phyloP scores from a whole-genome alignment of 1,140 invertebrate genomes.

The Neodiprion pinetum region DNA sequence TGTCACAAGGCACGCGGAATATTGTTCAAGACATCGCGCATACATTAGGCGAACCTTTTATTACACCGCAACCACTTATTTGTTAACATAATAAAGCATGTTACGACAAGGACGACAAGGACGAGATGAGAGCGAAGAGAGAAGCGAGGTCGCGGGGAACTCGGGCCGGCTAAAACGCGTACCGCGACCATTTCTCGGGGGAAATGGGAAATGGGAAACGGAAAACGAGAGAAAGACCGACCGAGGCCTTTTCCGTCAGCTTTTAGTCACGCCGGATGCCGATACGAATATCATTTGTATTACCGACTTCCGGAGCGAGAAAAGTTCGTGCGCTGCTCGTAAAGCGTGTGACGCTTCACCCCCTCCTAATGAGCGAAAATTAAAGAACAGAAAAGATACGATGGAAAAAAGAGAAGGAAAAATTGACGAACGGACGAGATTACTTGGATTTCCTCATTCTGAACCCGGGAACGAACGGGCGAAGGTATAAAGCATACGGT shows the following conservation, averaged over 20 bases:
- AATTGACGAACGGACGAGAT: no score
- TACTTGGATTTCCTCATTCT: no score
- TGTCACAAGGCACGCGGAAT: slow-evolving; percentile 4
- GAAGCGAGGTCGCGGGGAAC: no score
- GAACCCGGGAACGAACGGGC: no score
- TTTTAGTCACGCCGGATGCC: slow-evolving; percentile 3
- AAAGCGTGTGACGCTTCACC: no score
- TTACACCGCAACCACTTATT: slow-evolving; percentile 1
- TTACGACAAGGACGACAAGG: background rate
- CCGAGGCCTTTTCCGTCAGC: background rate
- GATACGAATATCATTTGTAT: slow-evolving; percentile 5
- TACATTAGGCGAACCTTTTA: slow-evolving; percentile 7
- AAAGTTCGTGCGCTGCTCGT: no score
- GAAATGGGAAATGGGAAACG: background rate
- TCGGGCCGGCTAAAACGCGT: no score
- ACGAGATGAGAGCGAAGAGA: background rate
- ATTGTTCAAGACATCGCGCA: slow-evolving; percentile 7
- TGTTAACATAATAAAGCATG: slow-evolving; percentile 7
- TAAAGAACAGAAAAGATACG: no score
- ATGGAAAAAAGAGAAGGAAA: no score
- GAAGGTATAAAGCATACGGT: no score
- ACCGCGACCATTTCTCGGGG: no score
- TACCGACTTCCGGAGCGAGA: background rate
- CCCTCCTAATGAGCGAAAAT: no score
- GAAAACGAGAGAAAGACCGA: background rate